A percentile compares a stretch with the other conserved stretches of the same genome.
Conservation (phyloP, 2,888 invertebrate genomes). For the Rhagonycha lutea region DNA sequence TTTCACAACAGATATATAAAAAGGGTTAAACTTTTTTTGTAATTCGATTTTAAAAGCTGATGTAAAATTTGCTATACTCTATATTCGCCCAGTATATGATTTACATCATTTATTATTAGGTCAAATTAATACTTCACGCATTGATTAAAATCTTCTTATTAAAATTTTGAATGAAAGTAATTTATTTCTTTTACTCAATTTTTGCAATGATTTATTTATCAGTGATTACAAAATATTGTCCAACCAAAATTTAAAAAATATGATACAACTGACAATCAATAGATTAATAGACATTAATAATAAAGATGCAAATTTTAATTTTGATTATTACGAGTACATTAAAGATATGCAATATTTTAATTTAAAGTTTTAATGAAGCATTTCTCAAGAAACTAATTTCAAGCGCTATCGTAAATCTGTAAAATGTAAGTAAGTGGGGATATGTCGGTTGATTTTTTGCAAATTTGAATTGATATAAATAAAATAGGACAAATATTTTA, state of each 20-base stretch:
- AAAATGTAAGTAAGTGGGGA: slow-evolving; percentile 4
- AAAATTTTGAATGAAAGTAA: slow-evolving; percentile 6
- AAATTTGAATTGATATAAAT: slow-evolving; percentile 5
- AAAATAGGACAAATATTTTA: slow-evolving; percentile 25
- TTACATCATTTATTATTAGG: slow-evolving; percentile 8
- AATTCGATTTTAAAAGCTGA: neutral
- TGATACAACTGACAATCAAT: neutral
- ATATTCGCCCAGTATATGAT: neutral
- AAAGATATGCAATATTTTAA: neutral
- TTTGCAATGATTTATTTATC: neutral
- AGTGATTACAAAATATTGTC: neutral
- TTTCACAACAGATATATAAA: too few species aligned
- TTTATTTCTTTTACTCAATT: neutral
- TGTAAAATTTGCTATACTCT: neutral
- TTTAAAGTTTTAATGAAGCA: neutral
- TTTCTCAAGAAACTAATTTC: slow-evolving; percentile 5
- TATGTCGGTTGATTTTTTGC: neutral
- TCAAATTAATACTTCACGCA: slow-evolving; percentile 9
- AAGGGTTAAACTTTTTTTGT: neutral
- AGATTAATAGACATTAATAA: neutral
- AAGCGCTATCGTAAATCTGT: slow-evolving; percentile 10
- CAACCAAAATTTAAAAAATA: neutral
- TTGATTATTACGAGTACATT: neutral
- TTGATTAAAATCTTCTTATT: slow-evolving; percentile 9
- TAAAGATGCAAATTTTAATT: neutral